These are phyloP conservation scores for Phalacrocorax brasilianus DNA, from an alignment of 2,113 vertebrate genomes.

Conservation along the genomic window DNA sequence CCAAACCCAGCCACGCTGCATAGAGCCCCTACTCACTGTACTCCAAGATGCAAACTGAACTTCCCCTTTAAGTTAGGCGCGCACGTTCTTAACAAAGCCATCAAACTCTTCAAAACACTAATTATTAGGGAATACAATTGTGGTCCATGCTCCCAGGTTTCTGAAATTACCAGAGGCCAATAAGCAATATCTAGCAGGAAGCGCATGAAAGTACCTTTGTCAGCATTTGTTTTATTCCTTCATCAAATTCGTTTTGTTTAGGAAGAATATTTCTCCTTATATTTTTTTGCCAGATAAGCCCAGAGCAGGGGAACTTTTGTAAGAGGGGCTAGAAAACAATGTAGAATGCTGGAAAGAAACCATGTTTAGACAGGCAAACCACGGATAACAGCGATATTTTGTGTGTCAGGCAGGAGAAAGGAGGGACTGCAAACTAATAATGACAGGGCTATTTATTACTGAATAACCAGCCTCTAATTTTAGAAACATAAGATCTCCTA, in stretches of 20 bases:
- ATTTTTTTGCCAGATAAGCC: conserved; percentile 55
- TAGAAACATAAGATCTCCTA: conserved; percentile 70
- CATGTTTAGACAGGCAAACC: conserved; percentile 73
- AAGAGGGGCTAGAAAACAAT: conserved; percentile 64
- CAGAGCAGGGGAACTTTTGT: conserved; percentile 40
- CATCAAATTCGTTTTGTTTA: conserved; percentile 23
- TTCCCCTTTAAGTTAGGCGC: background rate
- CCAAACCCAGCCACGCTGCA: background rate
- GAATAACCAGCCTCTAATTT: conserved; percentile 77
- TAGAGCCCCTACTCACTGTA: rapidly evolving
- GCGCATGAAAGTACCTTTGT: background rate
- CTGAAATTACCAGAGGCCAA: conserved; percentile 4
- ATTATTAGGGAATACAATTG: background rate
- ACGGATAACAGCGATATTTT: conserved; percentile 63
- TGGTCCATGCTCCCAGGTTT: background rate
- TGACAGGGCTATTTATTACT: conserved; percentile 75
- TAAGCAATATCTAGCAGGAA: background rate
- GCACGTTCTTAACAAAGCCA: background rate
- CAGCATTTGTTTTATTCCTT: background rate
- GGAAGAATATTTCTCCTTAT: conserved; percentile 23
- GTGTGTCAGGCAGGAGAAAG: conserved; percentile 62
- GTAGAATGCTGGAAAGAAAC: conserved; percentile 31
- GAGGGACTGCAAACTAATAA: conserved; percentile 65
- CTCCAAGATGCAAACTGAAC: background rate
- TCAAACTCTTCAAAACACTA: background rate